Base-by-base conservation (phyloP, 2,797 vertebrate species). In the Myotis daubentonii region DNA sequence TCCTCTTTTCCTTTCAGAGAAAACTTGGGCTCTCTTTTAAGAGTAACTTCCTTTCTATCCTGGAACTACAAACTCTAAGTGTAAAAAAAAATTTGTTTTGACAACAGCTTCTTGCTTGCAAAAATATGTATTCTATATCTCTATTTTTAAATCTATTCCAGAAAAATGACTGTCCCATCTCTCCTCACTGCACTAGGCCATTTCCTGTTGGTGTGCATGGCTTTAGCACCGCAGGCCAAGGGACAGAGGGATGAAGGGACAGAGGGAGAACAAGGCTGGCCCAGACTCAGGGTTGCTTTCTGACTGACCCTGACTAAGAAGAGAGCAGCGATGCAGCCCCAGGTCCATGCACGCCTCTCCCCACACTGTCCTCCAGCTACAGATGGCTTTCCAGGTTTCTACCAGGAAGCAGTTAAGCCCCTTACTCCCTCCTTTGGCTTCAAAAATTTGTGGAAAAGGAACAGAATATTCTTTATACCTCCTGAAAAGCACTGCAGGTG, bases 71-170 rank as follows among this genome's bases (percentile, higher is more conserved):
- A 97, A 95, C 65, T 88, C 81, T 96, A 94, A 70, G 8, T 95
- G 49, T 94, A 93, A 93, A 74, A 85, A 79, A 82, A 88, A 83
- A 72, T 57, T 71, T 84, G 72, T 55, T 75, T 84, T 76, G 80
- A 93, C 86, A 70, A 95, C 51, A 3, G 88, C 95, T 96, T 96
- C 97, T 96, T 95, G 92, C 97, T 97, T 98, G 94, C 98, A 98
- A 96, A 96, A 79, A 85, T 97, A 96, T 47, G 94, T 62, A 93
- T 97, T 88, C 93, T 95, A 92, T 74, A 97, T 85, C 95, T 98
- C n/a, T 98, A 97, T 97, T 98, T 98, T 98, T 71, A 96, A 98
- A 97, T 97, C 89, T 74, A 94, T 85, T 28, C 55, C 96, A 93
- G 80, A 96, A 93, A 97, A 96, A 91, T 89, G 86, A 84, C 91